These are phyloP conservation scores for Coleophora flavipennella DNA, from an alignment of 2,888 invertebrate species.

Conservation along the genomic window DNA sequence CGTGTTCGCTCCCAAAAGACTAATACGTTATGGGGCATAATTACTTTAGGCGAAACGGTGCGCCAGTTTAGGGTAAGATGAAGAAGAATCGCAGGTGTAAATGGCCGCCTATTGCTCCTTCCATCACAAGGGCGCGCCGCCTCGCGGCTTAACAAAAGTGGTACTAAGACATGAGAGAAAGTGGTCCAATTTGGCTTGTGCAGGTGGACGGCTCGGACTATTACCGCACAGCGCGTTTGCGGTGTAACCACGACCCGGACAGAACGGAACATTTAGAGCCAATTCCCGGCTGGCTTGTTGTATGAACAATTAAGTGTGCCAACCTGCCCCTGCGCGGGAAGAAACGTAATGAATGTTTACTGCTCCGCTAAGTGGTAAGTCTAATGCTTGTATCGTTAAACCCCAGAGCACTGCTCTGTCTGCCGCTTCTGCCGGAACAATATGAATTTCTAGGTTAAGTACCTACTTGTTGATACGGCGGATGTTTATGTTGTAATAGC, in stretches of 20 bases:
- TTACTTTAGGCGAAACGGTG: conserved; percentile 64
- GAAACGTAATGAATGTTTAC: conserved; percentile 61
- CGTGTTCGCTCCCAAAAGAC: conserved; percentile 66
- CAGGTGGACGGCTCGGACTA: conserved; percentile 26
- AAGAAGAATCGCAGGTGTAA: conserved; percentile 71
- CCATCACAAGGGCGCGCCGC: conserved; percentile 35
- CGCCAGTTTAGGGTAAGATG: conserved; percentile 65
- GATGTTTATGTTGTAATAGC: too few relatives aligned
- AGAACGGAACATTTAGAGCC: conserved; percentile 57
- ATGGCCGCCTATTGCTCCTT: conserved; percentile 61
- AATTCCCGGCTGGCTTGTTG: conserved; percentile 67
- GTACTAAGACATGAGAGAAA: conserved; percentile 33
- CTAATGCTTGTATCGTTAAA: conserved; percentile 26
- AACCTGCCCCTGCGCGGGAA: conserved; percentile 53
- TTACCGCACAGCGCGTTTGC: conserved; percentile 47
- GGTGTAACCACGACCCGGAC: conserved; percentile 56
- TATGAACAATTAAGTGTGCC: conserved; percentile 68
- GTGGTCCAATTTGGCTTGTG: conserved; percentile 47
- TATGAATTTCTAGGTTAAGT: too few relatives aligned
- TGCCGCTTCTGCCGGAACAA: neutral
- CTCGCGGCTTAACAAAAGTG: conserved; percentile 25
- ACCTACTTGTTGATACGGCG: too few relatives aligned
- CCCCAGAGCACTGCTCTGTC: conserved; percentile 11
- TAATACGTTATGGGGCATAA: conserved; percentile 68
- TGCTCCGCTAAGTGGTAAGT: conserved; percentile 41